phyloP scores from a whole-genome alignment of 2,888 invertebrate genomes.

The Melanotus villosus region DNA sequence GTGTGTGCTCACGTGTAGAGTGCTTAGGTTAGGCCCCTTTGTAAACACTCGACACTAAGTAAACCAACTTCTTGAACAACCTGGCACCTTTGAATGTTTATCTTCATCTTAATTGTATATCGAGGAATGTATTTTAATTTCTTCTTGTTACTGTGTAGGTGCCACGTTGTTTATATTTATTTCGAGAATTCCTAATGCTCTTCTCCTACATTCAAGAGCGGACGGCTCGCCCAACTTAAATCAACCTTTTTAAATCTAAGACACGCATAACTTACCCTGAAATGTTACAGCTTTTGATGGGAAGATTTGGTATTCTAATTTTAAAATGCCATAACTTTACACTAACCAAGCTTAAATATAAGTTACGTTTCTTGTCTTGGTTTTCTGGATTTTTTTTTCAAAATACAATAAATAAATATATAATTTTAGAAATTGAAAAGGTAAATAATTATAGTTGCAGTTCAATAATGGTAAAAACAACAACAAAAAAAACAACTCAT shows the following conservation, averaged over 20 bases:
- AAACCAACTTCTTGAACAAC: constrained; percentile 43
- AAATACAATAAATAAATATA: too few relatives aligned
- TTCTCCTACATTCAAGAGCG: neutral
- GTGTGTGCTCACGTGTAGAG: constrained; percentile 39
- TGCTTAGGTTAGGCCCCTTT: constrained; percentile 37
- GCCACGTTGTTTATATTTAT: constrained; percentile 28
- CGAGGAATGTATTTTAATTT: constrained; percentile 42
- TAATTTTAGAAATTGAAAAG: too few relatives aligned
- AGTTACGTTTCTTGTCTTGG: too few relatives aligned
- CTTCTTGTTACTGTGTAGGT: constrained; percentile 29
- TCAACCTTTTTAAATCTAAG: neutral
- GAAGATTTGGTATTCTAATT: too few relatives aligned
- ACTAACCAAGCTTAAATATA: too few relatives aligned
- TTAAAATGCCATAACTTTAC: too few relatives aligned
- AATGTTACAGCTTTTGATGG: neutral
- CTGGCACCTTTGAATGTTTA: constrained; percentile 44
- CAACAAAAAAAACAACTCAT: too few relatives aligned
- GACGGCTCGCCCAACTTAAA: neutral
- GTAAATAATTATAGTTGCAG: too few relatives aligned
- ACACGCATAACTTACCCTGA: neutral
- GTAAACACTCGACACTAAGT: constrained; percentile 40
- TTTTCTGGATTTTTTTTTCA: too few relatives aligned
- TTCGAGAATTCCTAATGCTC: constrained; percentile 19
- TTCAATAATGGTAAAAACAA: too few relatives aligned
- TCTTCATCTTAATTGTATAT: constrained; percentile 47